Evolutionary conservation across 2,113 vertebrate species (phyloP).

Genomic region (Callithrix jacchus): DNA sequence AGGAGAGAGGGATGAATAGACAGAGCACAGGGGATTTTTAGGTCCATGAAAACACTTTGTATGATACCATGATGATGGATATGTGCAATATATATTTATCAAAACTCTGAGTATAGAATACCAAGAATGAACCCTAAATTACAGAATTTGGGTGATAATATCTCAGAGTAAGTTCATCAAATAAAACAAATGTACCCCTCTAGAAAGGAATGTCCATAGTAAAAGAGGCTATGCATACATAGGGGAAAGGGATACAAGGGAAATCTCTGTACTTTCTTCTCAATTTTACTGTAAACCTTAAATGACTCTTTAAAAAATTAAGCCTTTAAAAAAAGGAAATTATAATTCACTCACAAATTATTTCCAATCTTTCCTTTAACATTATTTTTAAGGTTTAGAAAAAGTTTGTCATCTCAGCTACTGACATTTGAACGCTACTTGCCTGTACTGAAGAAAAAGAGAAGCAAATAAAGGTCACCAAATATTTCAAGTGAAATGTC

Average conservation of each 20-base stretch:
- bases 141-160: neutral
- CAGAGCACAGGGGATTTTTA: neutral
- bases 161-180: neutral
- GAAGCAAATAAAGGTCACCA: neutral
- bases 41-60: neutral
- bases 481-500: neutral
- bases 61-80: neutral
- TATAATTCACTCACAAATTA: neutral
- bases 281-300: neutral
- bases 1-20: neutral
- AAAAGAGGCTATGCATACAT: neutral
- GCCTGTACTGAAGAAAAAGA: neutral
- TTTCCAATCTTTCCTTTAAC: neutral
- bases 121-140: neutral
- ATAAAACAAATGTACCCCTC: neutral
- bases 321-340: neutral
- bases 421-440: neutral
- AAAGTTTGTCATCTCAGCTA: neutral
- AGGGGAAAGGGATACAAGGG: too few species aligned
- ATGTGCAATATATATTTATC: neutral
- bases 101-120: neutral
- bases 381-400: neutral
- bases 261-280: neutral
- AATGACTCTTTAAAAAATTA: neutral
- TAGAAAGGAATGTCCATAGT: neutral